phyloP scores from a whole-genome alignment of 2,113 vertebrate species.

The Naja naja region DNA sequence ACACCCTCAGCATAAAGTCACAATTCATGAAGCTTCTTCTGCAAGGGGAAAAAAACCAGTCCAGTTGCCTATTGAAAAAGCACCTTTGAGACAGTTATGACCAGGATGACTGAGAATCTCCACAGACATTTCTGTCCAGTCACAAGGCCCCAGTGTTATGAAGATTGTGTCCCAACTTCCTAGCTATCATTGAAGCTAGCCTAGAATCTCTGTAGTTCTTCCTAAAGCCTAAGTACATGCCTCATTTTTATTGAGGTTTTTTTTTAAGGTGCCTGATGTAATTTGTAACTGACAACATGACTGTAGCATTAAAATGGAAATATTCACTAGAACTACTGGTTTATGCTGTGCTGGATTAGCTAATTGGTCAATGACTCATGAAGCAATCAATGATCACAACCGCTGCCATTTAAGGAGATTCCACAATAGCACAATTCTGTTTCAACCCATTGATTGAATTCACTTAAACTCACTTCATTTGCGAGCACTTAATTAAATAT shows the following conservation, averaged over 20 bases:
- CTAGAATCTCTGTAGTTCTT: background rate
- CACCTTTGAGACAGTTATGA: background rate
- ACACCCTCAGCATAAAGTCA: background rate
- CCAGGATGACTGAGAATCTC: background rate
- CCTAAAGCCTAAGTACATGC: background rate
- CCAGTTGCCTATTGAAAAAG: background rate
- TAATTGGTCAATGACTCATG: background rate
- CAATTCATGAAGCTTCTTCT: background rate
- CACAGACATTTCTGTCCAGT: background rate
- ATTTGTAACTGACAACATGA: background rate
- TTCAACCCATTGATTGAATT: background rate
- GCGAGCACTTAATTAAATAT: background rate
- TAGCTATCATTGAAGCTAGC: background rate
- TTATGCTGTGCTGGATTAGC: background rate
- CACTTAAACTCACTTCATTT: background rate
- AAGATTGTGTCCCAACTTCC: background rate
- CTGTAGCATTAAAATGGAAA: background rate
- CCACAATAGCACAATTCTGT: background rate
- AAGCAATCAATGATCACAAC: background rate
- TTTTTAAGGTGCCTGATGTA: background rate
- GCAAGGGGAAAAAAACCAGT: background rate
- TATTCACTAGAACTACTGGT: background rate
- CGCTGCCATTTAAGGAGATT: background rate
- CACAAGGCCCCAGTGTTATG: background rate
- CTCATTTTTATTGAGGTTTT: background rate